phyloP scores from a whole-genome alignment of 35 echinoderm and acorn worm species.

The Apostichopus parvimensis region DNA sequence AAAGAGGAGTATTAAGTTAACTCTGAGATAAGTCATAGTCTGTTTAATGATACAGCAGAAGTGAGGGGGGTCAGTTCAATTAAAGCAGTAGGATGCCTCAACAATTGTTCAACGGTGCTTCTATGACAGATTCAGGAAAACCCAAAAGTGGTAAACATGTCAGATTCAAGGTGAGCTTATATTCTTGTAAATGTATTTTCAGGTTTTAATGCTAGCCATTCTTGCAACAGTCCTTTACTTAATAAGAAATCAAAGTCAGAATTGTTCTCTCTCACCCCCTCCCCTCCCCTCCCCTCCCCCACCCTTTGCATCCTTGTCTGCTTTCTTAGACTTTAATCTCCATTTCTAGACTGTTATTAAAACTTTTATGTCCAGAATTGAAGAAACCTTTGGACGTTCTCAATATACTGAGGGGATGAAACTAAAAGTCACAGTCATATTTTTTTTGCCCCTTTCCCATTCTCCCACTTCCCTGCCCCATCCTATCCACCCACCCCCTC shows the following conservation, averaged over 20 bases:
- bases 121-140: not conserved
- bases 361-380: too few species aligned
- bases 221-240: not conserved
- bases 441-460: not conserved
- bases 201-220: not conserved
- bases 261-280: not conserved
- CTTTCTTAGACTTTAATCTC: too few species aligned
- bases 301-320: not conserved
- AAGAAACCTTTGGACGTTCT: too few species aligned
- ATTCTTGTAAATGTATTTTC: not conserved
- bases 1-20: not conserved
- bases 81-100: conserved; percentile 1
- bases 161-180: conserved; percentile 20
- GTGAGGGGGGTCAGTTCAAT: not conserved
- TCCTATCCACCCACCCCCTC: not conserved
- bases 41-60: too few species aligned
- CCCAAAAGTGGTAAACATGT: conserved; percentile 9
- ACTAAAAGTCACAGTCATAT: too few species aligned
- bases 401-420: too few species aligned
- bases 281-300: not conserved
- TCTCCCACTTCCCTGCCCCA: not conserved
- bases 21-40: too few species aligned
- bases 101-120: not conserved
- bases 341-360: too few species aligned
- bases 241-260: too few species aligned